Evolutionary conservation across 2,113 vertebrate genomes (phyloP), one percentile per base, ranked within the genome.

Genomic region (Poeciliopsis prolifica): DNA sequence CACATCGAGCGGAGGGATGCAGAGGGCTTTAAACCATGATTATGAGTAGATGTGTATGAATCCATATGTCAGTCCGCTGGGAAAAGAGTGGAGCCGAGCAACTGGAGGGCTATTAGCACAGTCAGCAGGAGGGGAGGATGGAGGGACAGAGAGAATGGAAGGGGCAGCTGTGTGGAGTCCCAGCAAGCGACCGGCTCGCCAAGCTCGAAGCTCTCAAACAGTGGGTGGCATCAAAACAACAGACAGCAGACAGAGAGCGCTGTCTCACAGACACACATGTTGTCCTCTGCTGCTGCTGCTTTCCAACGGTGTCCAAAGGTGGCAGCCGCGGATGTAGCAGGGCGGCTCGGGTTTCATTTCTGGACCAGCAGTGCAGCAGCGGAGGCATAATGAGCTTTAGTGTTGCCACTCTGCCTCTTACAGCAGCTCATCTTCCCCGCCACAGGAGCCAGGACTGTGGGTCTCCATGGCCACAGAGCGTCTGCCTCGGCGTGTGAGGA

Each of bases 181-280:
- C 28, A 79, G 77, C 79, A 86, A 82, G 81, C 86, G 84, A 64
- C 80, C 66, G 67, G 63, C 82, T 80, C 3, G 44, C 74, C 65
- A 67, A 77, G 85, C 78, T 84, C 69, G 80, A 63, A 90, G 87
- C 86, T 90, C 77, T 82, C 13, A 48, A 88, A 86, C 90, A 91
- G 86, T 89, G 89, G 90, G 91, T 81, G 91, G 89, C 84, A 89
- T 86, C 84, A 89, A 91, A 92, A 91, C 91, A 91, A 91, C 85
- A 89, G 82, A 74, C 86, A 86, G 83, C 15, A 76, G 84, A 85
- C 82, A 86, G 68, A 22, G 81, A 86, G 85, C 80, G 22, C 8
- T 79, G 74, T 82, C 79, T 84, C 61, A 13, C 61, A 80, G 75
- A 78, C 73, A 78, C 87, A 86, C 82, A 72, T 60, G 84, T 69